These are phyloP conservation scores for Equus quagga DNA, from an alignment of 2,113 vertebrate species.

Conservation along the genomic window DNA sequence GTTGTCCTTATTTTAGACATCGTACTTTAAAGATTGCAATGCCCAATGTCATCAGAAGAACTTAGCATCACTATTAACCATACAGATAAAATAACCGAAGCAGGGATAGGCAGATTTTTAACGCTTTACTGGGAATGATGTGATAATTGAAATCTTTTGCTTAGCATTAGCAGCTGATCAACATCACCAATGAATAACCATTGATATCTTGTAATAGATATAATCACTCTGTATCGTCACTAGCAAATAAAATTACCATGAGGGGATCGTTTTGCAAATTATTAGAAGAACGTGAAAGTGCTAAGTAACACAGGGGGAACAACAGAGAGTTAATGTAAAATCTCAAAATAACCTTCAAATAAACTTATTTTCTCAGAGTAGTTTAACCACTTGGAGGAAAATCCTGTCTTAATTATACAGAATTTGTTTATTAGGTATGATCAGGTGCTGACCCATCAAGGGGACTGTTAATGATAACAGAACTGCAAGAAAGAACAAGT, in stretches of 20 bases:
- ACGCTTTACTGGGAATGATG: not conserved
- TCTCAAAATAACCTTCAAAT: constrained; percentile 5
- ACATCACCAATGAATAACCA: not conserved
- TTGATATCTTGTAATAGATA: not conserved
- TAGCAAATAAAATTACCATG: not conserved
- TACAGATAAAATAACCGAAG: not conserved
- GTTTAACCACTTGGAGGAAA: not conserved
- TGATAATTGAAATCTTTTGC: not conserved
- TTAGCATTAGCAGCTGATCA: not conserved
- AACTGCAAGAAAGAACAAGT: not conserved
- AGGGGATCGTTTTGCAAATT: not conserved
- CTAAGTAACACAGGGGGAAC: not conserved
- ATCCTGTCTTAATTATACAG: not conserved
- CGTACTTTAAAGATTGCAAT: not conserved
- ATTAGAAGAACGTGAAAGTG: not conserved
- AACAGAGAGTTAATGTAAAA: not conserved
- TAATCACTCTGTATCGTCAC: not conserved
- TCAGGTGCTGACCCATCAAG: not conserved
- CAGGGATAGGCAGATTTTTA: not conserved
- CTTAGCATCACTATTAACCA: not conserved
- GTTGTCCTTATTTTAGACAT: not conserved
- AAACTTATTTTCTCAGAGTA: not conserved
- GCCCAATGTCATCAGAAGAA: not conserved
- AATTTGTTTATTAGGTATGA: not conserved
- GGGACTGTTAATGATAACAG: not conserved